Evolutionary conservation across 2,888 invertebrate species (phyloP).

Genomic region (Pyrgus malvae): DNA sequence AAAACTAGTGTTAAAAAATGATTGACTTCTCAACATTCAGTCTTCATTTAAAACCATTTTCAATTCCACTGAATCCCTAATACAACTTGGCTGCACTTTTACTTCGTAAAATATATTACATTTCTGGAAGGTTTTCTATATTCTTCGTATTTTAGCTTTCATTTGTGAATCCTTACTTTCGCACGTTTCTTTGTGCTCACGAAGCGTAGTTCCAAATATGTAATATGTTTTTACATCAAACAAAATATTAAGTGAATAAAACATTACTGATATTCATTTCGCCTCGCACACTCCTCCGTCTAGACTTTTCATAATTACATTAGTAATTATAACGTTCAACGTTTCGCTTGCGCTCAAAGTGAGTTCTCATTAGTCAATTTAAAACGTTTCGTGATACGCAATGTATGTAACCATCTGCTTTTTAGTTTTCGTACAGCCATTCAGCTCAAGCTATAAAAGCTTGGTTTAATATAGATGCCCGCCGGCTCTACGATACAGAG

Average conservation of each 20-base stretch:
- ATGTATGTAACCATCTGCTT: constrained; percentile 25
- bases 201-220: no score
- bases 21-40: no score
- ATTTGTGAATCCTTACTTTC: no score
- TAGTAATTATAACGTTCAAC: constrained; percentile 2
- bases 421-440: constrained; percentile 39
- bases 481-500: constrained; percentile 53
- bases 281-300: not conserved
- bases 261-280: not conserved
- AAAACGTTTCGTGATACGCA: constrained; percentile 28
- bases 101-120: no score
- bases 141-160: no score
- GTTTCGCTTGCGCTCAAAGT: constrained; percentile 1
- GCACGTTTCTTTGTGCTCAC: no score
- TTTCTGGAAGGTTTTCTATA: no score
- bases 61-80: no score
- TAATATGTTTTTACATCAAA: not conserved
- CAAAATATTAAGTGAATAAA: not conserved
- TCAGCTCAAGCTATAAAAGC: constrained; percentile 37
- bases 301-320: constrained; percentile 5
- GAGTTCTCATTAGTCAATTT: constrained; percentile 26
- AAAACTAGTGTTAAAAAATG: no score
- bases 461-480: constrained; percentile 57
- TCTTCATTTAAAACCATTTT: no score
- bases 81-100: no score